phyloP scores from a whole-genome alignment of 2,113 vertebrate genomes.

The Megaceryle maxima region DNA sequence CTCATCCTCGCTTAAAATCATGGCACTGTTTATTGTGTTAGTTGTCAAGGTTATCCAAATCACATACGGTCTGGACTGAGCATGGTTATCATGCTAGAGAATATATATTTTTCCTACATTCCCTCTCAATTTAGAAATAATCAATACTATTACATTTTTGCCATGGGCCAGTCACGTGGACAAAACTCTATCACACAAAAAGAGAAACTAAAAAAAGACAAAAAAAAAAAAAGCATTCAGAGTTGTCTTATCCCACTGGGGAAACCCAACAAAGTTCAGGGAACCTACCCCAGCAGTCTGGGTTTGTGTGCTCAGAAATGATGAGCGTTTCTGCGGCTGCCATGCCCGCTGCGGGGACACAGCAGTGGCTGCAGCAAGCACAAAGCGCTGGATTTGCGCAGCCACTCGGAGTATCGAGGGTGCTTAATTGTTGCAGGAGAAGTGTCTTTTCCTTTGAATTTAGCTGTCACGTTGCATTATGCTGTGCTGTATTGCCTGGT shows the following conservation, averaged over 20 bases:
- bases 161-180: neutral
- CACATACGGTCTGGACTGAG: neutral
- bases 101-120: neutral
- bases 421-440: slow-evolving; percentile 31
- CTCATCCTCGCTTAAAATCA: slow-evolving; percentile 62
- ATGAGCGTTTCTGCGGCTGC: neutral
- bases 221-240: neutral
- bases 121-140: neutral
- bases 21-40: slow-evolving; percentile 63
- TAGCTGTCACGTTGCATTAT: slow-evolving; percentile 66
- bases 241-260: neutral
- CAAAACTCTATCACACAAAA: neutral
- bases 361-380: neutral
- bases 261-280: neutral
- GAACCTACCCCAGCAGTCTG: neutral
- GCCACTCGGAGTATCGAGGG: neutral
- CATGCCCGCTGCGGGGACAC: neutral
- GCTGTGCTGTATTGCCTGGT: neutral
- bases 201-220: neutral
- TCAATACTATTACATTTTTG: neutral
- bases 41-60: slow-evolving; percentile 72
- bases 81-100: neutral
- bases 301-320: neutral
- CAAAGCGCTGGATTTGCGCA: neutral
- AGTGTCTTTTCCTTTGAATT: slow-evolving; percentile 46